phyloP scores from a whole-genome alignment of 2,113 vertebrate species.

The Gnathonemus longibarbis region DNA sequence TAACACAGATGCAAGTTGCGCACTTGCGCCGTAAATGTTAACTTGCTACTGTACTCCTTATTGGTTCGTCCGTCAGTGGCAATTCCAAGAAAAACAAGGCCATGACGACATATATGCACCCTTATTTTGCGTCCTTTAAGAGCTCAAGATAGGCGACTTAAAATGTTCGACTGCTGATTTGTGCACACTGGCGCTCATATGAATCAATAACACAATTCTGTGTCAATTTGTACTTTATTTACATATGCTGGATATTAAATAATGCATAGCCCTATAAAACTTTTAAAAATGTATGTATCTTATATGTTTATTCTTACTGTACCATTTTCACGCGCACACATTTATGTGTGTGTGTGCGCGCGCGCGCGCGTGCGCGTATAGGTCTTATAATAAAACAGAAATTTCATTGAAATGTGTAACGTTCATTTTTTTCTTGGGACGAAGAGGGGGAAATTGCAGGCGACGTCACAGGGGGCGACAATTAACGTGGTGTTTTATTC shows the following conservation, averaged over 20 bases:
- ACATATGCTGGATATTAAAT: background rate
- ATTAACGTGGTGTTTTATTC: background rate
- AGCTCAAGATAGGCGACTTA: background rate
- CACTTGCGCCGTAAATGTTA: constrained; percentile 6
- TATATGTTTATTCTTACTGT: background rate
- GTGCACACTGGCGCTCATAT: background rate
- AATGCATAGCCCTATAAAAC: background rate
- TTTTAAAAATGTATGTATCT: background rate
- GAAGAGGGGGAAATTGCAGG: background rate
- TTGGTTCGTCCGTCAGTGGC: background rate
- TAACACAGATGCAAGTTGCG: background rate
- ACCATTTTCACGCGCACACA: background rate
- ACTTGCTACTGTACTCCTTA: background rate
- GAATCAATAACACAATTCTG: background rate
- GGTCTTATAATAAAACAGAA: background rate
- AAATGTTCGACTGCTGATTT: background rate
- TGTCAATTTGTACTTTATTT: background rate
- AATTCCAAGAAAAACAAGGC: background rate
- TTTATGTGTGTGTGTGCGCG: background rate
- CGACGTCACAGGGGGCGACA: constrained; percentile 1
- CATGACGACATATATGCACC: background rate
- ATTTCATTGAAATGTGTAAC: background rate
- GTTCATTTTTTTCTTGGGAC: background rate
- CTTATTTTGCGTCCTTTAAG: background rate
- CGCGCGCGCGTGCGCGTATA: no score